Evolutionary conservation across 92 coral and sea anemone genomes (phyloP).

Genomic region (Palythoa grandis): DNA sequence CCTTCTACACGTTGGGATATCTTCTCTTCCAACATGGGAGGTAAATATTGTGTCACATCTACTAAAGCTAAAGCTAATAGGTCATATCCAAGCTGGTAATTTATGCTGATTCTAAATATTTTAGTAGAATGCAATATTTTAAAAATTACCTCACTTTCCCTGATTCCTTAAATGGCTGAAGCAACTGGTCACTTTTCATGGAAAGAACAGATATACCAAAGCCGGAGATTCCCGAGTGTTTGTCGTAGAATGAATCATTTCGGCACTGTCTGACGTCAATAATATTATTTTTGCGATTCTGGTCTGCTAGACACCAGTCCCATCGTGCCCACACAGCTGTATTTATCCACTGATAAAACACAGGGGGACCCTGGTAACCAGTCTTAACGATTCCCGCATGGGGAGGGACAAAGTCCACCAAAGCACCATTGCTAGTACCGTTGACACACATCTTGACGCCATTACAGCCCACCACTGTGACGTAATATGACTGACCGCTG

Average conservation of each 20-base stretch:
- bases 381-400: slow-evolving; percentile 83
- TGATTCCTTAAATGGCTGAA: slow-evolving; percentile 70
- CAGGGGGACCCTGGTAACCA: slow-evolving; percentile 81
- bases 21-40: too few species aligned
- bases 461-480: slow-evolving; percentile 90
- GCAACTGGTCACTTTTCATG: slow-evolving; percentile 56
- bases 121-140: too few species aligned
- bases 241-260: slow-evolving; percentile 85
- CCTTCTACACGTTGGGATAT: too few species aligned
- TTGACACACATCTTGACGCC: slow-evolving; percentile 94
- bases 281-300: slow-evolving; percentile 43
- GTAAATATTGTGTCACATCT: too few species aligned
- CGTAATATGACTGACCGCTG: slow-evolving; percentile 85
- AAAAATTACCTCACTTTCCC: slow-evolving; percentile 68
- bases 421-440: slow-evolving; percentile 92
- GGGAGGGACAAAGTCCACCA: slow-evolving; percentile 94
- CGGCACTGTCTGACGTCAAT: slow-evolving; percentile 58
- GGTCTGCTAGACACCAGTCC: slow-evolving; percentile 94
- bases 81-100: too few species aligned
- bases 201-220: slow-evolving; percentile 90
- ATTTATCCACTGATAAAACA: slow-evolving; percentile 89
- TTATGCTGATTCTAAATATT: too few species aligned
- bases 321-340: slow-evolving; percentile 98
- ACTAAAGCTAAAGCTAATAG: too few species aligned
- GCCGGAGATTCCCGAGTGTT: slow-evolving; percentile 81